Percentiles rank a stretch among this genome's conserved stretches.
Conservation (phyloP, 2,113 vertebrate species). For the Anguilla japonica region DNA sequence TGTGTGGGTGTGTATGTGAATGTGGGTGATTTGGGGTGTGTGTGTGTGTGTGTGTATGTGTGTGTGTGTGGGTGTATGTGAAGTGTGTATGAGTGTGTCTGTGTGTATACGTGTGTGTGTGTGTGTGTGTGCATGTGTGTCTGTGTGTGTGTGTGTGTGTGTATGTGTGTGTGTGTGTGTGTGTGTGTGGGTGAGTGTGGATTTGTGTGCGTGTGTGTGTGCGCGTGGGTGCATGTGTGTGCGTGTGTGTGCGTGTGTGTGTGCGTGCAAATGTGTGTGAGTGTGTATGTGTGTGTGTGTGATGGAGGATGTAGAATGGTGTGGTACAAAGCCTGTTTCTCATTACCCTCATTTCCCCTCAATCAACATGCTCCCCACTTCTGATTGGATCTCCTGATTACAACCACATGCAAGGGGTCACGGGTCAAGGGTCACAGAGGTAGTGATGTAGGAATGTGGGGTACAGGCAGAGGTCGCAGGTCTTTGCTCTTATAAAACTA, state of each 20-base stretch:
- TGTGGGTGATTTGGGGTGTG: too few relatives aligned
- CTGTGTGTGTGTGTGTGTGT: too few relatives aligned
- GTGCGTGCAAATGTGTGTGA: too few relatives aligned
- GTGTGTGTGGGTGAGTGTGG: too few relatives aligned
- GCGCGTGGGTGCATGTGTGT: too few relatives aligned
- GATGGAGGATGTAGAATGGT: background rate
- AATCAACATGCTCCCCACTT: background rate
- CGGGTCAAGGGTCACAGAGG: background rate
- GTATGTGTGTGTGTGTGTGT: too few relatives aligned
- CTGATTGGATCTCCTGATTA: slow-evolving; percentile 1
- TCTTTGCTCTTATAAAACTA: background rate
- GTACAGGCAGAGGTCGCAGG: background rate
- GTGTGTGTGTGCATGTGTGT: too few relatives aligned
- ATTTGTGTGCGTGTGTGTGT: too few relatives aligned
- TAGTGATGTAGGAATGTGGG: background rate
- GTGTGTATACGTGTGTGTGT: background rate
- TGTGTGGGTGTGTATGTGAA: background rate
- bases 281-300: background rate
- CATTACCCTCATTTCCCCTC: background rate
- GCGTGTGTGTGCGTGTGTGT: too few relatives aligned
- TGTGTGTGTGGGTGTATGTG: too few relatives aligned
- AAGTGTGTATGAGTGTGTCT: background rate
- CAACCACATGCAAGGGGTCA: background rate
- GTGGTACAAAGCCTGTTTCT: background rate
- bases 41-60: background rate